phyloP scores from a whole-genome alignment of 1,140 invertebrate genomes.

The Leptinotarsa lineolata region DNA sequence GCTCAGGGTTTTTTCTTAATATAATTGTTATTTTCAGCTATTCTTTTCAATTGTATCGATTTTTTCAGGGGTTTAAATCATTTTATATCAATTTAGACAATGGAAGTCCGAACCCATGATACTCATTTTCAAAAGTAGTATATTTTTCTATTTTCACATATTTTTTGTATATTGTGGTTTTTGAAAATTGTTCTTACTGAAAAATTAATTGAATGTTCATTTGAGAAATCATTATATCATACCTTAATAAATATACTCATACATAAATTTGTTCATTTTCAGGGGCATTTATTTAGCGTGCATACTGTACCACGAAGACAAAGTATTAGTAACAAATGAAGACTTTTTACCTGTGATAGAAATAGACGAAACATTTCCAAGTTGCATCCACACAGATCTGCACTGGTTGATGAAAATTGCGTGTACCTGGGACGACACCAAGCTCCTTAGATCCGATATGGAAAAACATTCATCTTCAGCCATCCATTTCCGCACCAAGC shows the following conservation, averaged over 20 bases:
- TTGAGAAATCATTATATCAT: too few species aligned
- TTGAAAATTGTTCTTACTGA: too few species aligned
- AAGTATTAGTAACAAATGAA: conserved; percentile 92
- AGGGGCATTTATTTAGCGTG: conserved; percentile 92
- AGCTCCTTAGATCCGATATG: conserved; percentile 86
- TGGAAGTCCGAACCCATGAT: too few species aligned
- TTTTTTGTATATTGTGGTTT: too few species aligned
- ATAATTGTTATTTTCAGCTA: too few species aligned
- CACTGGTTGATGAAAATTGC: conserved; percentile 98
- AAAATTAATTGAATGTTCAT: too few species aligned
- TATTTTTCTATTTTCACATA: too few species aligned
- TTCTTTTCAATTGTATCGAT: too few species aligned
- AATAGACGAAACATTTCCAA: conserved; percentile 93
- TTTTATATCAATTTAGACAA: too few species aligned
- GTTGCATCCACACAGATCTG: conserved; percentile 88
- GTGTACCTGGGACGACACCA: conserved; percentile 95
- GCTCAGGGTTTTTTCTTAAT: too few species aligned
- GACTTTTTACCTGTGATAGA: conserved; percentile 95
- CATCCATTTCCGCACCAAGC: conserved; percentile 87
- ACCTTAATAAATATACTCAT: not conserved
- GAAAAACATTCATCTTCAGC: conserved; percentile 89
- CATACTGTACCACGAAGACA: conserved; percentile 92
- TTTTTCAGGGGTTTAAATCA: too few species aligned
- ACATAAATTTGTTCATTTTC: conserved; percentile 42
- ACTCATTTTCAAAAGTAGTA: too few species aligned